phyloP scores from a whole-genome alignment of 2,113 vertebrate species.

The Progne subis region DNA sequence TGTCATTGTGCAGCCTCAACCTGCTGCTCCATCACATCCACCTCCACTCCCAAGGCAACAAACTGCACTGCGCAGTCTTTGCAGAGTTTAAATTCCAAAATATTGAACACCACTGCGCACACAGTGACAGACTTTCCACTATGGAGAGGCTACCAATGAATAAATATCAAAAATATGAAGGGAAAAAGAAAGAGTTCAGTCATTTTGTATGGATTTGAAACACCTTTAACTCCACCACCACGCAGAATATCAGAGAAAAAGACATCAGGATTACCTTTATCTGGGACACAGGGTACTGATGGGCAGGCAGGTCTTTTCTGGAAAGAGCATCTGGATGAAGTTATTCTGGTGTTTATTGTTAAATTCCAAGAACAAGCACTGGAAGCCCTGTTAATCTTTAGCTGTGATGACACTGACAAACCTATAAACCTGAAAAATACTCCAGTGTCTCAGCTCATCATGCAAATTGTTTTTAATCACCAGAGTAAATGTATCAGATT shows the following conservation, averaged over 20 bases:
- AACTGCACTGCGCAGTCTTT: background rate
- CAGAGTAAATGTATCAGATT: background rate
- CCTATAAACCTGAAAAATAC: background rate
- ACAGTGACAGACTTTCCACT: background rate
- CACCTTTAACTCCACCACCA: background rate
- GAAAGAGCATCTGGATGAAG: background rate
- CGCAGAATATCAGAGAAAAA: background rate
- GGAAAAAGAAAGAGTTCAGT: background rate
- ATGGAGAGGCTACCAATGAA: background rate
- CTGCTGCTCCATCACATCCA: background rate
- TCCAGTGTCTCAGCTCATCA: background rate
- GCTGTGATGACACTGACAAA: background rate
- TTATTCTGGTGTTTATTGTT: background rate
- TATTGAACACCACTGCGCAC: background rate
- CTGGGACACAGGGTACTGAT: too few relatives aligned
- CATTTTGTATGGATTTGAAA: background rate
- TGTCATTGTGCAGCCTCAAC: background rate
- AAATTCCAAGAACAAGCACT: background rate
- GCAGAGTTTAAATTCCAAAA: background rate
- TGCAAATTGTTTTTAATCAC: background rate
- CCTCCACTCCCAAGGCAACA: background rate
- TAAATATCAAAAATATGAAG: background rate
- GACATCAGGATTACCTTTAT: background rate
- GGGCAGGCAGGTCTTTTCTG: background rate
- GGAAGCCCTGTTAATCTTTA: background rate